Base-by-base conservation (phyloP, 2,888 invertebrate genomes). In the Phyto melanocephala region DNA sequence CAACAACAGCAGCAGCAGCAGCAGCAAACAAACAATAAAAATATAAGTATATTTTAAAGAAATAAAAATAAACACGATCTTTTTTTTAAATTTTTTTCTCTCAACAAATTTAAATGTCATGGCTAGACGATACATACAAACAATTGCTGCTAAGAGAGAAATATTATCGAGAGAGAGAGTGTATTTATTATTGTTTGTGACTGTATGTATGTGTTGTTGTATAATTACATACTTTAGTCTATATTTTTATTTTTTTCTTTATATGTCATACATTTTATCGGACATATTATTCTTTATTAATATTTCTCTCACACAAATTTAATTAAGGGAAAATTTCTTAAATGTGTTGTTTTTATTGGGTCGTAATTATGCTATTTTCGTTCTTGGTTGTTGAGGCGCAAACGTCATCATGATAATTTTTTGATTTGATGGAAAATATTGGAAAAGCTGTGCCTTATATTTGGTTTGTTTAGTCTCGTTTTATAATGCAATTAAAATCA, bases 61-160 rank as follows among this genome's bases (percentile, higher is more conserved):
- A 54, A 42, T 65, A 71, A 65, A 65, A 52, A 60, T 28, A 47
- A 71, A 67, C 24, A 40, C 13, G 63, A 33, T 17, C 42, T 70
- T 20, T 63, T 13, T 35, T 15, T 42, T 42, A 4, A 20, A 1
- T 15, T 42, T 42, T 42, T 15, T 4, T 1, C 15, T 15, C n/a
- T 13, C 37, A 13, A 40, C 13, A 52, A 60, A 45, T 72, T 80
- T 74, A 60, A 80, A 80, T 80, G 60, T 63, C 74, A 62, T 11
- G 72, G 67, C 42, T 60, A 15, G 35, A 28, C n/a, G n/a, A n/a
- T n/a, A n/a, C n/a, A n/a, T n/a, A n/a, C n/a, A n/a, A n/a, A n/a
- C n/a, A n/a, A n/a, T n/a, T n/a, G n/a, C n/a, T n/a, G n/a, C n/a
- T n/a, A n/a, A n/a, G n/a, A n/a, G n/a, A n/a, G n/a, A 28, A 28